A percentile compares a stretch with the other conserved stretches of the same genome.
These are phyloP conservation scores for Phyllostomus discolor DNA, from an alignment of 2,113 vertebrate genomes.

Conservation along the genomic window DNA sequence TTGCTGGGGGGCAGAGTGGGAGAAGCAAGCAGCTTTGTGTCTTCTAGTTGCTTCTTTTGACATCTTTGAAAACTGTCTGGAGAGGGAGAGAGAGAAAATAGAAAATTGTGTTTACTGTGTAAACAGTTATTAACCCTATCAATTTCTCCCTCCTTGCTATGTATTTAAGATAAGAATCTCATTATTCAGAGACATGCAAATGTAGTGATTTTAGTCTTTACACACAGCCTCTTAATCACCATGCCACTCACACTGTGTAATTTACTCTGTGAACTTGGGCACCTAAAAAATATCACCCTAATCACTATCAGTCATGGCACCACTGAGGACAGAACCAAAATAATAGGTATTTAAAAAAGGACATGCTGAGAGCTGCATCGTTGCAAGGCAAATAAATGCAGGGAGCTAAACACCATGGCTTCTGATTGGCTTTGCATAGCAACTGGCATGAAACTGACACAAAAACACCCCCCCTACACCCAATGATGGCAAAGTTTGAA, in stretches of 20 bases:
- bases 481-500: not conserved
- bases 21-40: not conserved
- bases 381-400: not conserved
- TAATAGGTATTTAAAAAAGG: not conserved
- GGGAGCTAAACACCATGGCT: not conserved
- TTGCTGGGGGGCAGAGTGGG: not conserved
- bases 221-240: constrained; percentile 37
- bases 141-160: not conserved
- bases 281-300: constrained; percentile 7
- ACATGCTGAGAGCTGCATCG: not conserved
- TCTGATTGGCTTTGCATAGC: not conserved
- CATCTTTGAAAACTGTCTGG: not conserved
- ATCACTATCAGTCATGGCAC: not conserved
- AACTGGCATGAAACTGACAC: not conserved
- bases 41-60: not conserved
- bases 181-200: constrained; percentile 57
- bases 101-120: constrained; percentile 38
- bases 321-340: not conserved
- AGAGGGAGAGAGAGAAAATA: not conserved
- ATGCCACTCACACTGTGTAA: not conserved
- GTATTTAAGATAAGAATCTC: constrained; percentile 43
- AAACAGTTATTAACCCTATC: constrained; percentile 41
- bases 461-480: too few species aligned
- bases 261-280: constrained; percentile 54
- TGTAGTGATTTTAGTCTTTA: constrained; percentile 34